Base-by-base conservation (phyloP, 2,113 vertebrate genomes). In the Erythrolamprus reginae region DNA sequence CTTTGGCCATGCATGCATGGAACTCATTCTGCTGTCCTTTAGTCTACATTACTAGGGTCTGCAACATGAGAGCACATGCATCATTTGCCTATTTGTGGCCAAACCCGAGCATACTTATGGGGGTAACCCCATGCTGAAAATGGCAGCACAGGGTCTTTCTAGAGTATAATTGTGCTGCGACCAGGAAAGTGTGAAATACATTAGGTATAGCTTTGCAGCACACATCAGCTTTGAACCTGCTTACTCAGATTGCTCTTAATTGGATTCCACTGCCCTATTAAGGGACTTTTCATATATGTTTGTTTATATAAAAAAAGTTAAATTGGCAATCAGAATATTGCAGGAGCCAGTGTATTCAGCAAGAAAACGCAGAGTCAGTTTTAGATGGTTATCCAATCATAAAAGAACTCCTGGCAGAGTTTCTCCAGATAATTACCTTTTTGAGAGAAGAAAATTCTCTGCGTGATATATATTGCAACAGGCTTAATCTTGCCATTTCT, bases 401-500 rank as follows among this genome's bases (percentile, higher is more conserved):
- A 88, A 90, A 53, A 92, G 84, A 90, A 88, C 0, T 61, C 2
- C 0, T 83, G 8, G 90, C 58, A 65, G 0, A 70, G 33, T 7
- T 28, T 90, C 65, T 91, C 5, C 26, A 58, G 12, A 5, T 51
- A 90, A 45, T 55, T 33, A 52, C 6, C 33, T 13, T 1, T 86
- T 1, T 0, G 48, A 47, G 24, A 61, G 0, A 88, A 77, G 89
- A 0, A 92, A 1, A 2, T 38, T 77, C 65, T 38, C 33, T 33
- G 50, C 87, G 58, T 70, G 0, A 3, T 70, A 86, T 53, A 86
- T 45, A 89, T 93, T 94, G 86, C 86, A 94, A 85, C 4, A 15
- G 58, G 38, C 55, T 90, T 84, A 93, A 88, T 61, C 89, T 38
- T 93, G 90, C 24, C 19, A 47, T 56, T 89, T 89, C 52, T 47